Conservation (phyloP, 2,888 invertebrate genomes). For the Brachyptera putata region DNA sequence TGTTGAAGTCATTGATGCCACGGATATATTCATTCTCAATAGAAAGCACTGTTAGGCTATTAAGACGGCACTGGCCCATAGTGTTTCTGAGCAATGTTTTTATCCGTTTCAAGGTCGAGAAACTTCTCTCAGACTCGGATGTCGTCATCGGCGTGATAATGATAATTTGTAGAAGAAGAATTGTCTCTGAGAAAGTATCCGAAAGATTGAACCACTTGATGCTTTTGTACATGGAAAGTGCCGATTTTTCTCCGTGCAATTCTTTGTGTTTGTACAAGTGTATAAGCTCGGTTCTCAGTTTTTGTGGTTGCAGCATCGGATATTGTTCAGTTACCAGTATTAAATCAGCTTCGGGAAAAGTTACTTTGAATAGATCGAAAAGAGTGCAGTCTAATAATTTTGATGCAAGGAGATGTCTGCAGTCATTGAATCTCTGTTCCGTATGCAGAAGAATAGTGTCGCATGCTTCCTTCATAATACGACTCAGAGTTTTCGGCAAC, state of each 20-base stretch:
- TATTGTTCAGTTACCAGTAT: conserved; percentile 29
- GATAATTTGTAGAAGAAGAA: conserved; percentile 29
- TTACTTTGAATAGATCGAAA: conserved; percentile 31
- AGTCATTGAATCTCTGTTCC: too few species aligned
- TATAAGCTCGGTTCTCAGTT: background rate
- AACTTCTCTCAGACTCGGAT: conserved; percentile 31
- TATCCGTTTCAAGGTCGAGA: conserved; percentile 28
- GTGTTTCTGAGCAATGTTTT: conserved; percentile 29
- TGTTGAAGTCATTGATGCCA: background rate
- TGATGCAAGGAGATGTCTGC: conserved; percentile 36
- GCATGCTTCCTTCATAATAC: conserved; percentile 36
- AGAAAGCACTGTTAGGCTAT: conserved; percentile 1
- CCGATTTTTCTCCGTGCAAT: background rate
- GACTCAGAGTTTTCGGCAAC: conserved; percentile 13
- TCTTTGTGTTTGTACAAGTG: background rate
- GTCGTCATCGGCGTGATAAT: conserved; percentile 31
- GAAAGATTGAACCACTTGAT: background rate
- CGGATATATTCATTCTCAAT: background rate
- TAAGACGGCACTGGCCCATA: conserved; percentile 27
- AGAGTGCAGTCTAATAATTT: conserved; percentile 32
- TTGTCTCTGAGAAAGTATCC: background rate
- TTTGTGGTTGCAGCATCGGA: background rate
- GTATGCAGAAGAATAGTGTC: conserved; percentile 37
- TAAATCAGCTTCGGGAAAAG: conserved; percentile 31
- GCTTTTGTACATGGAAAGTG: background rate